These are phyloP conservation scores for Anoura caudifer DNA, from an alignment of 2,113 vertebrate species.

Conservation along the genomic window DNA sequence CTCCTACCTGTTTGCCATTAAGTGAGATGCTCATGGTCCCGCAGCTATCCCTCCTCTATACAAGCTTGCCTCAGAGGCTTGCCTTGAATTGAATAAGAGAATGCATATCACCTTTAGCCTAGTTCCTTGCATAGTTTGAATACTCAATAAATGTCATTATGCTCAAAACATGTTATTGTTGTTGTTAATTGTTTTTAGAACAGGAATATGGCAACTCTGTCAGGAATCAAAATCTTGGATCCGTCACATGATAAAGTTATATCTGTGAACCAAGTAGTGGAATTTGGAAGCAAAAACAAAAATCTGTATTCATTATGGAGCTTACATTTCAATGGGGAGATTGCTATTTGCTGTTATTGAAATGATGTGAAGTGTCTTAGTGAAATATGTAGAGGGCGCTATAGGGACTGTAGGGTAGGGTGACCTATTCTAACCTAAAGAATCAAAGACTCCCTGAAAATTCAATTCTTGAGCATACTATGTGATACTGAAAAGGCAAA, in stretches of 20 bases:
- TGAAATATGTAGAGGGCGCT: not conserved
- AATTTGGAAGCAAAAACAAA: not conserved
- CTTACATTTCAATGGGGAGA: not conserved
- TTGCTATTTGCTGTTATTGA: not conserved
- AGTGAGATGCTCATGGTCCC: not conserved
- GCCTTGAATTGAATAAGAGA: not conserved
- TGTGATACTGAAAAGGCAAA: not conserved
- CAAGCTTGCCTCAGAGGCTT: not conserved
- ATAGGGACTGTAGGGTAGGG: too few species aligned
- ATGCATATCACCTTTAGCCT: not conserved
- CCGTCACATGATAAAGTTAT: not conserved
- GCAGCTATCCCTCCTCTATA: not conserved
- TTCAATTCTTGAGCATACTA: not conserved
- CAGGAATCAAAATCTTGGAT: not conserved
- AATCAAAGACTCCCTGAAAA: not conserved
- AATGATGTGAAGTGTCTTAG: not conserved
- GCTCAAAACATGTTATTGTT: not conserved
- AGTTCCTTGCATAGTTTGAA: not conserved
- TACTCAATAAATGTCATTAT: not conserved
- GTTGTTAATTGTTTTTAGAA: not conserved
- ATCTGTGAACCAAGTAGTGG: not conserved
- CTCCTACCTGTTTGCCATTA: not conserved
- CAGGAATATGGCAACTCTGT: not conserved
- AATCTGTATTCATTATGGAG: not conserved
- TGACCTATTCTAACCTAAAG: not conserved